Evolutionary conservation across 1,140 invertebrate genomes (phyloP).

Genomic region (Caenorhabditis briggsae): DNA sequence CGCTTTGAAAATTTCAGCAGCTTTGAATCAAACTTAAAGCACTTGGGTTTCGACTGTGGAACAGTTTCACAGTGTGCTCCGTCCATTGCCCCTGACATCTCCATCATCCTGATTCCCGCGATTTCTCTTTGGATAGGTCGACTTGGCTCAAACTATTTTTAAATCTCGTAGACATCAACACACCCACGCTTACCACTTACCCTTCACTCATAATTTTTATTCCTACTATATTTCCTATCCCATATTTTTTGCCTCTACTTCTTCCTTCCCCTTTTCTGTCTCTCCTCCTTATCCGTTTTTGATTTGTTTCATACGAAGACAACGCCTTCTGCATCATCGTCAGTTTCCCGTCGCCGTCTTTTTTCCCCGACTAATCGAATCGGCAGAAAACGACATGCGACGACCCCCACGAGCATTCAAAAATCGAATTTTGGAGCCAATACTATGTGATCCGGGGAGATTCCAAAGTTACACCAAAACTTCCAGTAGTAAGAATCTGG

Average conservation of each 20-base stretch:
- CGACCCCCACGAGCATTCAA: background rate
- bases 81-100: too few relatives aligned
- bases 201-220: background rate
- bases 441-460: background rate
- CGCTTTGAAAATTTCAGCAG: too few relatives aligned
- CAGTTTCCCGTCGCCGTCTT: background rate
- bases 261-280: background rate
- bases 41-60: too few relatives aligned
- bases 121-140: too few relatives aligned
- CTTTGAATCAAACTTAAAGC: too few relatives aligned
- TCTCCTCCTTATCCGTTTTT: slow-evolving; percentile 12
- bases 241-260: too few relatives aligned
- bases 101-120: too few relatives aligned
- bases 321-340: background rate
- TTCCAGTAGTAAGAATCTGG: too few relatives aligned
- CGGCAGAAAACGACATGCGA: slow-evolving; percentile 6
- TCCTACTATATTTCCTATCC: background rate
- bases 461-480: background rate
- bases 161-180: too few relatives aligned
- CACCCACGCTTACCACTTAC: background rate
- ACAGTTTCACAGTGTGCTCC: too few relatives aligned
- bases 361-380: slow-evolving; percentile 33
- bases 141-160: too few relatives aligned
- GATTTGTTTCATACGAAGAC: slow-evolving; percentile 28
- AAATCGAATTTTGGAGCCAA: background rate